A percentile compares a stretch with the other conserved stretches of the same genome.
Conservation (phyloP, 2,888 invertebrate genomes). For the Aethes cnicana region DNA sequence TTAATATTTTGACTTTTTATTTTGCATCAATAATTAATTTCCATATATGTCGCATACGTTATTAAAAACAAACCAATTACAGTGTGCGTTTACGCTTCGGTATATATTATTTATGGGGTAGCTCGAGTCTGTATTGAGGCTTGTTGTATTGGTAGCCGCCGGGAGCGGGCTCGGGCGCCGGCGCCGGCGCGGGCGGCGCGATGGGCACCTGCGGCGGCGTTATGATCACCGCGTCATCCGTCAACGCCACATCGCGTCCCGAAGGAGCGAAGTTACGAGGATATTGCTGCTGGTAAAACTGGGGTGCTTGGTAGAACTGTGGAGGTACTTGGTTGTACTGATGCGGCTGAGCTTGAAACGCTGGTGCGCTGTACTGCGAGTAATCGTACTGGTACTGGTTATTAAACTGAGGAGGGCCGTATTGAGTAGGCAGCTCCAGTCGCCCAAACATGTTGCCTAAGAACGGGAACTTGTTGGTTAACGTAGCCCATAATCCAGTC, state of each 20-base stretch:
- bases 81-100: too few species aligned
- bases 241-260: conserved; percentile 66
- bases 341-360: conserved; percentile 42
- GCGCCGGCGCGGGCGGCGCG: conserved; percentile 43
- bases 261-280: conserved; percentile 51
- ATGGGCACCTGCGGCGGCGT: conserved; percentile 71
- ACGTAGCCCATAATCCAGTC: conserved; percentile 65
- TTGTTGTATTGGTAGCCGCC: conserved; percentile 67
- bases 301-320: conserved; percentile 43
- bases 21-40: too few species aligned
- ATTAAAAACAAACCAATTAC: too few species aligned
- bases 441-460: conserved; percentile 71
- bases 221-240: conserved; percentile 74
- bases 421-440: conserved; percentile 59
- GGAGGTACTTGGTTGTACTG: conserved; percentile 41
- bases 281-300: conserved; percentile 38
- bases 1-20: too few species aligned
- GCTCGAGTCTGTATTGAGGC: conserved; percentile 67
- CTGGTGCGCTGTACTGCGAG: conserved; percentile 38
- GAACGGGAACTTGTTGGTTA: conserved; percentile 75
- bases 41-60: too few species aligned
- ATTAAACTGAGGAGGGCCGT: conserved; percentile 37
- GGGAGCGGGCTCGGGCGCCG: conserved; percentile 43
- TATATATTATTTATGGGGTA: conserved; percentile 71
- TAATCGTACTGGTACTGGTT: conserved; percentile 37